These are phyloP conservation scores for Trichopoda pennipes DNA, from an alignment of 2,888 invertebrate species.

Conservation along the genomic window DNA sequence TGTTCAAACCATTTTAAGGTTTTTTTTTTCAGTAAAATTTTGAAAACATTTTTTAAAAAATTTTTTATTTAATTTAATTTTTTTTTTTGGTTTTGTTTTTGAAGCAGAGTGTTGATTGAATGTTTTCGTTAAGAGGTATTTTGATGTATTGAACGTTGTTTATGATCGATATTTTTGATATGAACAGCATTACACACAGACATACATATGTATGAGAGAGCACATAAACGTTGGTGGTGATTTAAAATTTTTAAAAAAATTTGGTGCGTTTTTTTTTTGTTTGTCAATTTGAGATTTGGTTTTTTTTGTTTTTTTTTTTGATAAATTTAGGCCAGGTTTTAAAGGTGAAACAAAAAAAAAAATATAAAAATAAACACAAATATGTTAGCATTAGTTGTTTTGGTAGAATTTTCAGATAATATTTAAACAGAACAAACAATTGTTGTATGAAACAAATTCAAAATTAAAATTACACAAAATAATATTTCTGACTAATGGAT, in stretches of 20 bases:
- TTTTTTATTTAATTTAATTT: constrained; percentile 41
- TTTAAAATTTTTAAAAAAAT: constrained; percentile 25
- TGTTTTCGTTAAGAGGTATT: constrained; percentile 45
- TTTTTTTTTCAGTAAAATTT: constrained; percentile 39
- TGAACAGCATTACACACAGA: constrained; percentile 67
- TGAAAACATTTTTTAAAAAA: constrained; percentile 6
- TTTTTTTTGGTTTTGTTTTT: constrained; percentile 50
- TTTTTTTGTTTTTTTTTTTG: too few relatives aligned
- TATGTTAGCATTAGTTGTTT: constrained; percentile 61
- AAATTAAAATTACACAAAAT: constrained; percentile 46
- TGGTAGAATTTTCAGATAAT: constrained; percentile 7
- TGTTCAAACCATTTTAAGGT: constrained; percentile 7
- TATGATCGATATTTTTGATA: constrained; percentile 59
- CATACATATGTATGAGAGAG: constrained; percentile 55
- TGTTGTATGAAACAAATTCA: constrained; percentile 31
- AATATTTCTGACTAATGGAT: neutral
- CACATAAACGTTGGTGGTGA: constrained; percentile 65
- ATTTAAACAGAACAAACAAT: constrained; percentile 56
- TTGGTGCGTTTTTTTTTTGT: constrained; percentile 54
- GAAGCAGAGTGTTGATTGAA: constrained; percentile 43
- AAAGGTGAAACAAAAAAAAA: constrained; percentile 52
- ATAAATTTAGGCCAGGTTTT: constrained; percentile 54
- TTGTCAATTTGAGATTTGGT: too few relatives aligned
- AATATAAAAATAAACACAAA: constrained; percentile 68
- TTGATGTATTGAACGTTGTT: constrained; percentile 32